Percentiles rank a stretch among this genome's conserved stretches.
Evolutionary conservation across 2,888 invertebrate genomes (phyloP).

Genomic region (Diabrotica balteata): DNA sequence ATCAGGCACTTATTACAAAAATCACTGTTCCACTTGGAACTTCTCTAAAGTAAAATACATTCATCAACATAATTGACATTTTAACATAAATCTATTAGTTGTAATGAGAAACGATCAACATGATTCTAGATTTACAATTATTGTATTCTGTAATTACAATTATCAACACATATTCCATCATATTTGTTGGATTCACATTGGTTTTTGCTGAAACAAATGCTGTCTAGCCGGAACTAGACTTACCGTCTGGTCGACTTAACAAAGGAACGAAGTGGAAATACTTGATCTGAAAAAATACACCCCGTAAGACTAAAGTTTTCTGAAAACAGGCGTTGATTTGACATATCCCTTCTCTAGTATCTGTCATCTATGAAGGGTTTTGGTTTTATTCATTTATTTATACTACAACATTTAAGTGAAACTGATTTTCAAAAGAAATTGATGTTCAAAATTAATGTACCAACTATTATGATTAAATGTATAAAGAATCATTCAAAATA

Average conservation of each 20-base stretch:
- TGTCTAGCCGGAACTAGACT: conserved; percentile 69
- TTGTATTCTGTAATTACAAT: conserved; percentile 9
- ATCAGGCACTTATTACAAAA: too few relatives aligned
- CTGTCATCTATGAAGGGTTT: conserved; percentile 14
- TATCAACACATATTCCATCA: background rate
- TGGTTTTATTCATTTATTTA: conserved; percentile 4
- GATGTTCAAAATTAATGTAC: too few relatives aligned
- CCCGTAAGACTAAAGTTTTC: conserved; percentile 67
- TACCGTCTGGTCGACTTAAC: conserved; percentile 71
- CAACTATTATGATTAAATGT: too few relatives aligned
- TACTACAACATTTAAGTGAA: too few relatives aligned
- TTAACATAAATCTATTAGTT: too few relatives aligned
- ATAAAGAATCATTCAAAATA: too few relatives aligned
- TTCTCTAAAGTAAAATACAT: too few relatives aligned
- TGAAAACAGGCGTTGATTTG: conserved; percentile 28
- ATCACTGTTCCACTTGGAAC: too few relatives aligned
- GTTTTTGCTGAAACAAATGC: conserved; percentile 52
- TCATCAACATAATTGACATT: too few relatives aligned
- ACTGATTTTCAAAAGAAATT: too few relatives aligned
- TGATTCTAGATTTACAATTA: conserved; percentile 33
- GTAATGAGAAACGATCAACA: conserved; percentile 3
- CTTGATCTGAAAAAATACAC: conserved; percentile 80
- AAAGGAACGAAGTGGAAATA: conserved; percentile 66
- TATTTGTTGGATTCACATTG: conserved; percentile 33
- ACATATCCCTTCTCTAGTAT: conserved; percentile 15